Conservation (phyloP, 2,797 vertebrate genomes). For the Phalanger gymnotis region DNA sequence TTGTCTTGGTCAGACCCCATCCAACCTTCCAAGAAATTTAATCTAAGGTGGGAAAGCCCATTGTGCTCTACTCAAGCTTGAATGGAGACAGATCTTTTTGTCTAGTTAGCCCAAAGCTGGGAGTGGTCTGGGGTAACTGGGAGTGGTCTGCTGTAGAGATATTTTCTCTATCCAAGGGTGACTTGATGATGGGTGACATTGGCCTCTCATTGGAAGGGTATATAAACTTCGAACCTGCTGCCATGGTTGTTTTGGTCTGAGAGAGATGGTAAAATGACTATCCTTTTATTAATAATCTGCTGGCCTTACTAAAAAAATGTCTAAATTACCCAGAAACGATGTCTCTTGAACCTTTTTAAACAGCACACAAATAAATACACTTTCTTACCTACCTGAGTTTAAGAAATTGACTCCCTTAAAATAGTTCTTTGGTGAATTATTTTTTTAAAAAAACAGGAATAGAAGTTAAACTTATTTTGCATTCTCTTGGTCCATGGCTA, state of each 20-base stretch:
- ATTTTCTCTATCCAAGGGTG: background rate
- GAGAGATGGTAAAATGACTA: background rate
- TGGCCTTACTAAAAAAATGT: background rate
- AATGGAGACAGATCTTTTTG: background rate
- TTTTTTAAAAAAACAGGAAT: slow-evolving; percentile 39
- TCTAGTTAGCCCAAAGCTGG: background rate
- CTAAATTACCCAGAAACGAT: background rate
- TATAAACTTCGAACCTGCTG: background rate
- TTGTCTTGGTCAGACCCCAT: background rate
- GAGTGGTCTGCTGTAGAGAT: background rate
- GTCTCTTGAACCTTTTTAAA: background rate
- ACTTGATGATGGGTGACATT: background rate
- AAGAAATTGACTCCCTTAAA: slow-evolving; percentile 63
- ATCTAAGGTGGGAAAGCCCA: background rate
- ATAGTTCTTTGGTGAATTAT: slow-evolving; percentile 32
- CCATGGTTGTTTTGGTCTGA: background rate
- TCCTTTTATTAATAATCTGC: background rate
- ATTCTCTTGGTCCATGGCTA: slow-evolving; percentile 50
- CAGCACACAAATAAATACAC: background rate
- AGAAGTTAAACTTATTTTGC: slow-evolving; percentile 28
- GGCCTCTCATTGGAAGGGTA: background rate
- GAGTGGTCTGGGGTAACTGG: too few relatives aligned
- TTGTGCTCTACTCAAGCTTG: background rate
- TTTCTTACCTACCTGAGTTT: slow-evolving; percentile 35
- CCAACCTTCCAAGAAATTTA: background rate